Percentiles rank a stretch among this genome's conserved stretches.
phyloP scores from a whole-genome alignment of 2,113 vertebrate species.

The Ranitomeya imitator region DNA sequence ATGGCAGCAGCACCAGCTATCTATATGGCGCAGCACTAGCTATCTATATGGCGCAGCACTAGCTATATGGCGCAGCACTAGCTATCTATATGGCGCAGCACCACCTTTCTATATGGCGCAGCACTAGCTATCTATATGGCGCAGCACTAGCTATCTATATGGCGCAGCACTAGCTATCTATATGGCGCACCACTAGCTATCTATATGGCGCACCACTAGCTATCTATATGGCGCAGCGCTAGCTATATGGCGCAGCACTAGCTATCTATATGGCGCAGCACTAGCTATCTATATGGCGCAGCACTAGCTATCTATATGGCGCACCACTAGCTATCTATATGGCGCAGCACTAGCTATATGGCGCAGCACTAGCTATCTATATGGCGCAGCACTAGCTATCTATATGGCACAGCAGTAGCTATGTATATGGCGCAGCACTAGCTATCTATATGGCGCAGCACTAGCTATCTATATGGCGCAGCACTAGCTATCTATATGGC shows the following conservation, averaged over 20 bases:
- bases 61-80: accelerated
- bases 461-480: neutral
- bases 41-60: neutral
- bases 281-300: neutral
- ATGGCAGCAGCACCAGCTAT: no score
- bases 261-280: accelerated
- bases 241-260: accelerated
- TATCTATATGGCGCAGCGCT: neutral
- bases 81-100: neutral
- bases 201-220: accelerated
- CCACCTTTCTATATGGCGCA: no score
- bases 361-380: neutral
- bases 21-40: accelerated
- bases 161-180: no score
- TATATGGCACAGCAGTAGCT: no score
- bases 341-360: no score
- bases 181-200: accelerated
- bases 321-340: neutral
- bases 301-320: no score
- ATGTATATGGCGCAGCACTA: accelerated
- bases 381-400: accelerated
- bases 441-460: accelerated
- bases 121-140: neutral
- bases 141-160: neutral
- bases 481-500: no score